phyloP scores from a whole-genome alignment of 2,113 vertebrate species.

The Atherinomorus stipes region DNA sequence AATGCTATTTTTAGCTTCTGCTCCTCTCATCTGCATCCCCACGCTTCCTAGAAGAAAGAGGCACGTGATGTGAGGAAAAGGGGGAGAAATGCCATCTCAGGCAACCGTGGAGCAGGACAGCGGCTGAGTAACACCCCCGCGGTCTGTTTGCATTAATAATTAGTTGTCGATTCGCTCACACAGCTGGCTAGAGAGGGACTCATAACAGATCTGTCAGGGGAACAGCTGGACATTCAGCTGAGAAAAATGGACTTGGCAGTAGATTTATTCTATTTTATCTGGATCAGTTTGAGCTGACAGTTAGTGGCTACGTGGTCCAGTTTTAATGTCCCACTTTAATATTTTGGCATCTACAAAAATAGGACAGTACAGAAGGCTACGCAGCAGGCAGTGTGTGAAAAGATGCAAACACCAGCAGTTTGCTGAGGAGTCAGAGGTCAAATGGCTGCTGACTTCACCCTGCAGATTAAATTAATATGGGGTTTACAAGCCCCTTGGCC shows the following conservation, averaged over 20 bases:
- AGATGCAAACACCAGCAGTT: slow-evolving; percentile 13
- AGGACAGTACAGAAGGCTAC: not conserved
- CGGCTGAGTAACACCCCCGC: slow-evolving; percentile 22
- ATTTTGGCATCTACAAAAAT: slow-evolving; percentile 1
- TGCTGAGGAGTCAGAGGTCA: slow-evolving; percentile 41
- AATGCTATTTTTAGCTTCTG: slow-evolving; percentile 72
- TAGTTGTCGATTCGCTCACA: slow-evolving; percentile 4
- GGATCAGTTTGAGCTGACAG: not conserved
- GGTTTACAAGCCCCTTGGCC: too few species aligned
- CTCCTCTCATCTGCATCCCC: slow-evolving; percentile 72
- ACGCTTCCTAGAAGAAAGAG: slow-evolving; percentile 66
- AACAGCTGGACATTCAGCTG: not conserved
- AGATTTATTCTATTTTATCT: not conserved
- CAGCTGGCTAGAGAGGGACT: not conserved
- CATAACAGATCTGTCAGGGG: not conserved
- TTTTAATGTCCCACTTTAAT: slow-evolving; percentile 2
- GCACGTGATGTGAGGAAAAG: slow-evolving; percentile 65
- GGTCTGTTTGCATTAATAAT: not conserved
- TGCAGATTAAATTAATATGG: too few species aligned
- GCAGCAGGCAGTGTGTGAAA: not conserved
- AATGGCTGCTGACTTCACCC: slow-evolving; percentile 13
- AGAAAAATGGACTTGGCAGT: not conserved
- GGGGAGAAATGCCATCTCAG: slow-evolving; percentile 52
- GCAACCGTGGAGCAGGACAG: slow-evolving; percentile 36
- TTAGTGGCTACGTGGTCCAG: not conserved